Base-by-base conservation (phyloP, 2,888 invertebrate genomes). In the Ormyrus rosae region DNA sequence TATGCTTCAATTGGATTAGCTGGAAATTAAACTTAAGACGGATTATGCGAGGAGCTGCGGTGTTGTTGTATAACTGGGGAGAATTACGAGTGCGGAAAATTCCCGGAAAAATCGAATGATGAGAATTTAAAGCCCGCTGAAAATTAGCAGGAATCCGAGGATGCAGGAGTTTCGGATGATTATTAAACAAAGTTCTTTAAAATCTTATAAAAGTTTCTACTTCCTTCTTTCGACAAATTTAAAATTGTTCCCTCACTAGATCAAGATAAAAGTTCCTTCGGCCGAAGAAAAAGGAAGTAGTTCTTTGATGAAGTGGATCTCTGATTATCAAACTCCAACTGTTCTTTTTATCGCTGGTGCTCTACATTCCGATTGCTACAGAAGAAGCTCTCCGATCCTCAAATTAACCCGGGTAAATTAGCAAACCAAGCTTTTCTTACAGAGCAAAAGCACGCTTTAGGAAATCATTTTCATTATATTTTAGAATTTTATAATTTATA, bases 101-200 rank as follows among this genome's bases (percentile, higher is more conserved):
- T 34, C 34, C 4, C 34, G 34, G 34, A 34, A 34, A 34, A 4
- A 34, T 34, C 3, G 34, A 34, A 0, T 4, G 34, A 34, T 34
- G 34, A 34, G 34, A 34, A 34, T 34, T 34, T 34, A 4, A 34
- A 34, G 34, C 34, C 34, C 34, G 34, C 34, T 34, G 34, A 34
- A 34, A 34, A 34, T 34, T 34, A 34, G 4, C 34, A 34, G 34
- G 34, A 34, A 34, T 34, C 34, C 34, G 3, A 4, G 34, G 34
- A 5, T 7, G 34, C 60, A n/a, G 11, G 46, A 19, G 7, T 56
- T 11, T 34, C 46, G 56, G 56, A 11, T 58, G 13, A 69, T 69
- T 69, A 69, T 69, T 69, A 69, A 69, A 53, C 7, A 46, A 34
- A 11, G 50, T 67, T 67, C 51, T 67, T 67, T 67, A 53, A 67